These are phyloP conservation scores for Phalanger gymnotis DNA, from an alignment of 2,797 vertebrate genomes.

Conservation along the genomic window DNA sequence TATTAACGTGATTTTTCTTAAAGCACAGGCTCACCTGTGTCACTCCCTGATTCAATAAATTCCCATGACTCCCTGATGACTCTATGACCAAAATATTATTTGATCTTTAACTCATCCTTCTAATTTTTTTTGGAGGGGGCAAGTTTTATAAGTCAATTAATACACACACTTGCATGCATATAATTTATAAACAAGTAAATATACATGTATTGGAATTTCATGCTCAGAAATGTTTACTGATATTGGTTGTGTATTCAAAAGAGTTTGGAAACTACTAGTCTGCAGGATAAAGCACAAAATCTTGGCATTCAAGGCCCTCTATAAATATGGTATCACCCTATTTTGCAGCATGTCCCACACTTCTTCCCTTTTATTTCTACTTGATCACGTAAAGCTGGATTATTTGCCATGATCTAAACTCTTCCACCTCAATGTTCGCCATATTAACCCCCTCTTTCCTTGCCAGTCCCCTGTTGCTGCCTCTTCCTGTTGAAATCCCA, in stretches of 20 bases:
- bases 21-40: background rate
- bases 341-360: background rate
- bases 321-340: background rate
- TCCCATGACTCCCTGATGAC: background rate
- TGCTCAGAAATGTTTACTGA: background rate
- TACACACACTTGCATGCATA: background rate
- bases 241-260: background rate
- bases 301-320: background rate
- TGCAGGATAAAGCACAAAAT: background rate
- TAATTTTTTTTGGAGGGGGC: background rate
- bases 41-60: background rate
- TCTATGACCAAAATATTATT: background rate
- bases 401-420: background rate
- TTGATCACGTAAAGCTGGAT: background rate
- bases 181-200: background rate
- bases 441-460: background rate
- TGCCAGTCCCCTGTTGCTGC: background rate
- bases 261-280: background rate
- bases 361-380: background rate
- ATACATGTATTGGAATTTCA: background rate
- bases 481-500: background rate
- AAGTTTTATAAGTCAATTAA: background rate
- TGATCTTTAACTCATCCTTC: background rate
- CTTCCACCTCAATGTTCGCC: background rate
- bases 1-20: background rate